Evolutionary conservation across 1,140 invertebrate species (phyloP), one percentile per base, ranked within the genome.

Genomic region (Drosophila littoralis): DNA sequence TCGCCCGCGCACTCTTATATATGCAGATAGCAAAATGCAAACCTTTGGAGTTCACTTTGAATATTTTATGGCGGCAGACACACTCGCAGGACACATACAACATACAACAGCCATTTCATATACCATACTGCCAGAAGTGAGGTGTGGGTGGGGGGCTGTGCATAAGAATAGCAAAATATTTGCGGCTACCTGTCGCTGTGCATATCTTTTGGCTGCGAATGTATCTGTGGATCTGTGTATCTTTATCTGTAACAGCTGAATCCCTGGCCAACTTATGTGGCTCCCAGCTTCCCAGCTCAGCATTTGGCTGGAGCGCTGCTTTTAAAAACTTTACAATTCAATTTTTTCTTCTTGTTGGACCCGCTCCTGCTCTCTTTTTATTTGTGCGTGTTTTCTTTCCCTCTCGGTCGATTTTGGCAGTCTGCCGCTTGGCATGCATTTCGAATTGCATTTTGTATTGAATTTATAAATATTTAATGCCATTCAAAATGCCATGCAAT

Each of bases 391-490:
- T 45, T 33, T 38, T 46, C 9, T 28, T 57, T 38, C 36, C 22
- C 43, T 45, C 33, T 52, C 42, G 43, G 12, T 60, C 59, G 15
- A 54, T 74, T 83, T 83, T 88, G 77, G 77, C 77, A 77, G 77
- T 77, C 77, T 77, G 73, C 69, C 71, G 70, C 65, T 74, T 89
- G 84, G 80, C 81, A 78, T 89, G 84, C 84, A 89, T 88, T 88
- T 69, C 61, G 59, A 91, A 91, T 91, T 91, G 88, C 83, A 91
- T 91, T 91, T 89, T 76, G 89, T 81, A 91, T 91, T 91, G 88
- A 91, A 91, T 91, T 89, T 91, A 91, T 91, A 91, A 91, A 91
- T 91, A 91, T 91, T 91, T 91, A 91, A 91, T 91, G 89, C 80
- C 73, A 89, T 91, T 91, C 80, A 88, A 89, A 91, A 91, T 88